phyloP scores from a whole-genome alignment of 2,113 vertebrate species.

The Glaucidium brasilianum region DNA sequence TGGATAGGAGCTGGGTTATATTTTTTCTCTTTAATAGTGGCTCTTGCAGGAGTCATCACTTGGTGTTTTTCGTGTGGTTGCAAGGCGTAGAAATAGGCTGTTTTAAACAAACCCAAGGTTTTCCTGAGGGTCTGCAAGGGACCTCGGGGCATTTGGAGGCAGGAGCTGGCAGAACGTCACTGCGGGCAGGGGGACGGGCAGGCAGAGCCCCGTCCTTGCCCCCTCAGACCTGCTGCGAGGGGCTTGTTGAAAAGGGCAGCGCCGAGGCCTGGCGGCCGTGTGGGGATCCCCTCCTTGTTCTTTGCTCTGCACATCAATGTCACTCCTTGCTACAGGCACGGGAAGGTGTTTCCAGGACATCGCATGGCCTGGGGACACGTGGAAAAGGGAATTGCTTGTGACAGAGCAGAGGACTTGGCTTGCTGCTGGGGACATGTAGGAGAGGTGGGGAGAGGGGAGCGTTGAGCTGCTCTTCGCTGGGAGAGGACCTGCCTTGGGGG shows the following conservation, averaged over 20 bases:
- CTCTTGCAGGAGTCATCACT: neutral
- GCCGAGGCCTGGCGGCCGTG: rapidly evolving
- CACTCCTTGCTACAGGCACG: neutral
- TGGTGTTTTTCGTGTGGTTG: neutral
- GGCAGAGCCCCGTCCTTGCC: rapidly evolving
- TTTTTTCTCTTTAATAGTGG: neutral
- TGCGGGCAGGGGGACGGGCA: neutral
- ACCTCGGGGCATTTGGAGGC: neutral
- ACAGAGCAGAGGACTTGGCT: neutral
- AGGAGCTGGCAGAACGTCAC: neutral
- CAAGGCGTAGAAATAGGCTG: neutral
- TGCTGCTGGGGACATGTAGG: neutral
- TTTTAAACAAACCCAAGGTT: neutral
- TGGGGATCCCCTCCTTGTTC: neutral
- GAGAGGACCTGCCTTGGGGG: neutral
- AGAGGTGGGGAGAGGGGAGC: neutral
- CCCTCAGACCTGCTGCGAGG: neutral
- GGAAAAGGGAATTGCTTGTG: slow-evolving; percentile 17
- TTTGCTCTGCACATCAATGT: neutral
- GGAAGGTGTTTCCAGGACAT: slow-evolving; percentile 45
- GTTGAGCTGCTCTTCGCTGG: neutral
- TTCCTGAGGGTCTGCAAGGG: neutral
- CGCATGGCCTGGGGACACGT: rapidly evolving
- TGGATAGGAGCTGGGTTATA: neutral
- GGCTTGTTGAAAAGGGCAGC: neutral